These are phyloP conservation scores for Haemorhous mexicanus DNA, from an alignment of 2,113 vertebrate genomes.

Conservation along the genomic window DNA sequence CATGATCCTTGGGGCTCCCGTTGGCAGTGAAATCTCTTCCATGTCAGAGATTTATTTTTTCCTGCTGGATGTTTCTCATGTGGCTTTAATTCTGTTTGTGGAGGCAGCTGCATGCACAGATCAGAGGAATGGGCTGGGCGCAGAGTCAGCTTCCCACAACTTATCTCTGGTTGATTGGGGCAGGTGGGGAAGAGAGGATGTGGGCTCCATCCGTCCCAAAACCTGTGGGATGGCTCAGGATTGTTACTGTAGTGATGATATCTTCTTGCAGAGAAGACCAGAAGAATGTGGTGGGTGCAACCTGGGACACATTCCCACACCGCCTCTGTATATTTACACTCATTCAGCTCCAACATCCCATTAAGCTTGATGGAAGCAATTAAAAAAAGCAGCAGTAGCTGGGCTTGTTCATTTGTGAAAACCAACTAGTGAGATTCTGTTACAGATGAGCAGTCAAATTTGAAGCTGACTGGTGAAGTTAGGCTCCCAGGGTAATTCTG, in stretches of 20 bases:
- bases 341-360: slow-evolving; percentile 35
- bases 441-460: slow-evolving; percentile 37
- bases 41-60: not conserved
- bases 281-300: slow-evolving; percentile 37
- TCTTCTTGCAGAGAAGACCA: not conserved
- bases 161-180: not conserved
- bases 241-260: slow-evolving; percentile 10
- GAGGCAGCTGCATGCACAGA: not conserved
- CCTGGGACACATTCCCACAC: slow-evolving; percentile 39
- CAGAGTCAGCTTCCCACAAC: not conserved
- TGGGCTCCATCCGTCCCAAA: not conserved
- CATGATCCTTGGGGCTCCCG: not conserved
- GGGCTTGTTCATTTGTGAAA: slow-evolving; percentile 37
- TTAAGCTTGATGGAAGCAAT: slow-evolving; percentile 39
- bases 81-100: not conserved
- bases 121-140: not conserved
- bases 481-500: not conserved
- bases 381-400: slow-evolving; percentile 28
- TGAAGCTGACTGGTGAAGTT: slow-evolving; percentile 8
- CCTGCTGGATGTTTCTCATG: not conserved
- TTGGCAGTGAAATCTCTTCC: not conserved
- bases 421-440: slow-evolving; percentile 3
- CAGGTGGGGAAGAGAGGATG: not conserved
- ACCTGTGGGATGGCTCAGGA: not conserved
- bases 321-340: not conserved